Evolutionary conservation across 2,888 invertebrate species (phyloP).

Genomic region (Criorhina ranunculi): DNA sequence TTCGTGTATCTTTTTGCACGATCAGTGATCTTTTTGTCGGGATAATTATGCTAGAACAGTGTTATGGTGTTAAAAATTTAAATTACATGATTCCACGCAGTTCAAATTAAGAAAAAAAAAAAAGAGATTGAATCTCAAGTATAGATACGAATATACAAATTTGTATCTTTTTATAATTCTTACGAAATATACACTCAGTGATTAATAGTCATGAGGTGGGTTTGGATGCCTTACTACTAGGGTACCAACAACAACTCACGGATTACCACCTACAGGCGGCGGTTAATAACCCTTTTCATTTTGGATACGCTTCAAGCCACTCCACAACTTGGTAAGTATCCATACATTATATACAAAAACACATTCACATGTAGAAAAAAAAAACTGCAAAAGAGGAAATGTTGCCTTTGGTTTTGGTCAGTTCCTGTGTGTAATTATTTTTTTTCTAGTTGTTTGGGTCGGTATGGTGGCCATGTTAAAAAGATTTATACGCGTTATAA

Average conservation of each 20-base stretch:
- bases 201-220: slow-evolving; percentile 48
- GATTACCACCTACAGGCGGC: slow-evolving; percentile 60
- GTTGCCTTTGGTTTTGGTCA: slow-evolving; percentile 44
- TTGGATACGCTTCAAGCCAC: slow-evolving; percentile 64
- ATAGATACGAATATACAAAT: too few species aligned
- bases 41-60: slow-evolving; percentile 7
- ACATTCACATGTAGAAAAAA: slow-evolving; percentile 1
- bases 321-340: slow-evolving; percentile 62
- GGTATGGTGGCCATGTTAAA: slow-evolving; percentile 1
- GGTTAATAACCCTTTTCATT: slow-evolving; percentile 65
- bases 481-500: slow-evolving; percentile 28
- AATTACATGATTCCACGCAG: slow-evolving; percentile 31
- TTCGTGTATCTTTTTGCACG: slow-evolving; percentile 43
- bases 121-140: slow-evolving; percentile 41
- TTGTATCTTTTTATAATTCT: slow-evolving; percentile 30
- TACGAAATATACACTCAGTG: slow-evolving; percentile 39
- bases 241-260: slow-evolving; percentile 38
- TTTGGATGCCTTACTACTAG: slow-evolving; percentile 12
- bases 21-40: slow-evolving; percentile 49
- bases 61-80: slow-evolving; percentile 19
- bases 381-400: slow-evolving; percentile 30
- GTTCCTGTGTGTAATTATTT: slow-evolving; percentile 47
- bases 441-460: slow-evolving; percentile 11
- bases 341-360: slow-evolving; percentile 19
- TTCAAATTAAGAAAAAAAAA: slow-evolving; percentile 23